These are phyloP conservation scores for Melierax canorus DNA, from an alignment of 2,113 vertebrate genomes.

Conservation along the genomic window DNA sequence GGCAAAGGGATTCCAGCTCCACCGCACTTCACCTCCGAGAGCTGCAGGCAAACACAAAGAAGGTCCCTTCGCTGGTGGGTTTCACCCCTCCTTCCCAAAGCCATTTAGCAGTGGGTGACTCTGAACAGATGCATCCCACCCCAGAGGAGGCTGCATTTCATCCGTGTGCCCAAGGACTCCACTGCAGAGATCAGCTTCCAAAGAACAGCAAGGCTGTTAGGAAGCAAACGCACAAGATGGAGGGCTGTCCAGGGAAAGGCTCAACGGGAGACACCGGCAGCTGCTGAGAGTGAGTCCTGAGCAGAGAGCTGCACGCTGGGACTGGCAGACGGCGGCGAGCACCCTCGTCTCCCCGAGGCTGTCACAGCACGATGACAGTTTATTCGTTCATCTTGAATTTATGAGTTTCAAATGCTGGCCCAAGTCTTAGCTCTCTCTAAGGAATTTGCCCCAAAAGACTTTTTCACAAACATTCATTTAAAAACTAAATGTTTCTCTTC, in stretches of 20 bases:
- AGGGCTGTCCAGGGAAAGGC: neutral
- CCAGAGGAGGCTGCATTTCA: neutral
- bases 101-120: neutral
- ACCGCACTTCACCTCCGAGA: neutral
- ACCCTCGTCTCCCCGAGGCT: neutral
- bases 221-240: accelerated
- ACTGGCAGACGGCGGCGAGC: neutral
- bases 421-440: neutral
- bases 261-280: neutral
- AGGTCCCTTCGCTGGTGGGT: neutral
- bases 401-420: neutral
- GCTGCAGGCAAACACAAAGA: neutral
- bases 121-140: neutral
- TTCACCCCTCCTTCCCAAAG: neutral
- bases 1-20: neutral
- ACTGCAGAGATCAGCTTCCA: neutral
- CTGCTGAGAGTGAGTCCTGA: neutral
- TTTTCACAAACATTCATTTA: neutral
- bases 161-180: neutral
- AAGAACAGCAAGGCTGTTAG: neutral
- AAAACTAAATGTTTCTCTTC: neutral
- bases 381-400: neutral
- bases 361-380: neutral
- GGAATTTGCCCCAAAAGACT: neutral
- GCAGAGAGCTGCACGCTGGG: neutral